Base-by-base conservation (phyloP, 2,113 vertebrate species). In the Salvelinus namaycush region DNA sequence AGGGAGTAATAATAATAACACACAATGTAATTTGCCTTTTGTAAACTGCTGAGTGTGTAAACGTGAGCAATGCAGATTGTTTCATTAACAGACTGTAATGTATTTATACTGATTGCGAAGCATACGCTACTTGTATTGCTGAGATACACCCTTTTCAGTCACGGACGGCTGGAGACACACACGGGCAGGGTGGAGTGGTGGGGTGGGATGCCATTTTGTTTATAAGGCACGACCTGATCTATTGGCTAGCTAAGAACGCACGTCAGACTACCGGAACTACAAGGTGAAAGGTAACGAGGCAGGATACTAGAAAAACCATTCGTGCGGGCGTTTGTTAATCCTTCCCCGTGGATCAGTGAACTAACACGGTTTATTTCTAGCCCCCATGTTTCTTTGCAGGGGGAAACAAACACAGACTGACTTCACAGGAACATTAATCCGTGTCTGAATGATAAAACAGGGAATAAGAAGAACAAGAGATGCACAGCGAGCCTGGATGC, bases 71-170 rank as follows among this genome's bases (percentile, higher is more conserved):
- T 74, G 68, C 78, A 82, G 65, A 73, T 79, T 51, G 67, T 59
- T 22, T 49, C 14, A 66, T 75, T 86, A 79, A 76, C 34, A 64
- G 31, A 44, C 74, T 57, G 11, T 73, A 48, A 84, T 75, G 81
- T 5, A 51, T 88, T 86, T 83, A 60, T 73, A 81, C 75, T 86
- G 78, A 89, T 85, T 80, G 87, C 84, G 85, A 83, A 74, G 72
- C 77, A 85, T 85, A 86, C 72, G 76, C 79, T 84, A 81, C 74
- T 80, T 75, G 91, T 89, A 87, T 86, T 89, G 89, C 88, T 88
- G 80, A 82, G 72, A 88, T 81, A 76, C 76, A 70, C 83, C 70
- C 64, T 79, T 82, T 51, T 26, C 73, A 72, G 81, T 76, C 71
- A 69, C 29, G 72, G 64, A 67, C 29, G 72, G 54, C 65, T 67